Evolutionary conservation across 2,113 vertebrate species (phyloP).

Genomic region (Chaenocephalus aceratus): DNA sequence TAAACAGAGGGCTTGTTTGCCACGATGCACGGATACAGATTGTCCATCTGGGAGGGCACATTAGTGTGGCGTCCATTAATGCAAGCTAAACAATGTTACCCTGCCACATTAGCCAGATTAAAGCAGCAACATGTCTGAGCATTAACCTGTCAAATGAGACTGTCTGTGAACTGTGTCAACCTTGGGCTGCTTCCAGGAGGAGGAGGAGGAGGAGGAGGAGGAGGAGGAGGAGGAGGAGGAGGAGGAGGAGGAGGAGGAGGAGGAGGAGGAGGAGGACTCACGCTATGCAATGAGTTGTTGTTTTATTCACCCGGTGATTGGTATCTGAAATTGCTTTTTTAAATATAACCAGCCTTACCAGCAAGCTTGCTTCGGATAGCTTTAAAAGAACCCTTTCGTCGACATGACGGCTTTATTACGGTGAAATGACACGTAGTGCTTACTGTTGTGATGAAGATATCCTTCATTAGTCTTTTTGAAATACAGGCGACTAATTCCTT

Average conservation of each 20-base stretch:
- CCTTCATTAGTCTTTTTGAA: not conserved
- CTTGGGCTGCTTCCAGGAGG: too few relatives aligned
- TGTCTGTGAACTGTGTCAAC: too few relatives aligned
- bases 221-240: not conserved
- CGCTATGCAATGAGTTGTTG: not conserved
- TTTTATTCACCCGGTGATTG: conserved; percentile 24
- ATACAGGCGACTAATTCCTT: not conserved
- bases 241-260: not conserved
- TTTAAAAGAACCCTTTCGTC: not conserved
- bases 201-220: not conserved
- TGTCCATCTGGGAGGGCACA: not conserved
- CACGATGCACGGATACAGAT: not conserved
- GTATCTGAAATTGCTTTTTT: not conserved
- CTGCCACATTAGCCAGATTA: too few relatives aligned
- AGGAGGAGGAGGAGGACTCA: not conserved
- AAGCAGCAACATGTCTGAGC: too few relatives aligned
- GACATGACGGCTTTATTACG: conserved; percentile 22
- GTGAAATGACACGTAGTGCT: not conserved
- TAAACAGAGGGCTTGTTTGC: conserved; percentile 22
- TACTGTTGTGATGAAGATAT: conserved; percentile 25
- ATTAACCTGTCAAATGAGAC: too few relatives aligned
- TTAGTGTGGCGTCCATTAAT: not conserved
- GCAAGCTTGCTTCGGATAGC: too few relatives aligned
- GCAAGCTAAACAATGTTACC: too few relatives aligned
- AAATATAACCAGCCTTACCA: too few relatives aligned